Base-by-base conservation (phyloP, 2,888 invertebrate species). In the Apomyelois bistriatella region DNA sequence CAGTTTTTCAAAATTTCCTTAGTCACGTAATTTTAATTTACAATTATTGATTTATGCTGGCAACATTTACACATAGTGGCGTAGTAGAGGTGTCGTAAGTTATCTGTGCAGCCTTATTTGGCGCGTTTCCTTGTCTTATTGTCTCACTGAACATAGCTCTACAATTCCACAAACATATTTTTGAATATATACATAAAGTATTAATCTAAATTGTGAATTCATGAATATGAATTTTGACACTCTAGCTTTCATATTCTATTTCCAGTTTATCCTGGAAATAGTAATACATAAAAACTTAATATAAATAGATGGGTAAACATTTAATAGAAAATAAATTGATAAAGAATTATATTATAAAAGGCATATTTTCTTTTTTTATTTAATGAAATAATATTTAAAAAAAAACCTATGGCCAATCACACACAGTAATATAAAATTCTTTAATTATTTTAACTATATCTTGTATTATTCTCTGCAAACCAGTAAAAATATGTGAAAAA, bases 51-150 rank as follows among this genome's bases (percentile, higher is more conserved):
- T 48, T 17, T 48, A 48, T 38, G 37, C 48, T 17, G 37, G 48
- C 28, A 38, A 38, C 38, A 48, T 48, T 48, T 48, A 48, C 48
- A 48, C 48, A 48, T 38, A 48, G 48, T 46, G 32, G 40, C 40
- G 7, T 16, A 40, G 15, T 46, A 13, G 15, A 46, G 46, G 46
- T 46, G 46, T 46, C 36, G 36, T 37, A 48, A 48, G 17, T 48
- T 48, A 48, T 48, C 35, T 48, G 10, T 35, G n/a, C 9, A 37
- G 17, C 48, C 36, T 36, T 48, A 48, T 48, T 48, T 48, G 35
- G 35, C 7, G 16, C n/a, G 35, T 17, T 37, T 37, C 37, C 35
- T 48, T 35, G 37, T 48, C 35, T 37, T 48, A 48, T 48, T 48
- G 37, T 46, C 46, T 43, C 15, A 46, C 15, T 1, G 32, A 46